phyloP scores from a whole-genome alignment of 1,140 invertebrate genomes.

The Ridgeia piscesae region DNA sequence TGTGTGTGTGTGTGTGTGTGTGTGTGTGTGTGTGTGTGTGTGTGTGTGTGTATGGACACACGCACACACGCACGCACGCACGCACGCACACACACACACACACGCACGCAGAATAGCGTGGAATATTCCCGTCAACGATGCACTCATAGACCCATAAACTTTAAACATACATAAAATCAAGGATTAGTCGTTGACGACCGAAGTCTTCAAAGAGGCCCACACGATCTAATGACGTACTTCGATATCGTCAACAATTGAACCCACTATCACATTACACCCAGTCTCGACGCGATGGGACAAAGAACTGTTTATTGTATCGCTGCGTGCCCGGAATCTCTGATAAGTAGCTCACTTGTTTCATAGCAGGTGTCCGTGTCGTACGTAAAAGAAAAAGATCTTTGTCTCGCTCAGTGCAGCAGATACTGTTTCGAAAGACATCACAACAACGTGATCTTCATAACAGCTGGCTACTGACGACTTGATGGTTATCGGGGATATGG shows the following conservation, averaged over 20 bases:
- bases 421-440: too few species aligned
- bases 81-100: neutral
- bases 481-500: too few species aligned
- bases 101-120: slow-evolving; percentile 6
- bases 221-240: neutral
- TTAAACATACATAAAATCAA: neutral
- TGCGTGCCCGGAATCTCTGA: neutral
- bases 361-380: neutral
- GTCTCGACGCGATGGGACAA: neutral
- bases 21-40: too few species aligned
- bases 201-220: neutral
- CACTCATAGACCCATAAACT: neutral
- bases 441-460: too few species aligned
- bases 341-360: neutral
- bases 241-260: neutral
- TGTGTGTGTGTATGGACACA: neutral
- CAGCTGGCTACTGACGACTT: too few species aligned
- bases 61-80: neutral
- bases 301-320: too few species aligned
- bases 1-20: too few species aligned
- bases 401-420: too few species aligned
- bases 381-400: neutral
- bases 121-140: too few species aligned
- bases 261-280: neutral
- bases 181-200: neutral